These are phyloP conservation scores for Gymnobelideus leadbeateri DNA, from an alignment of 2,113 vertebrate species.

Conservation along the genomic window DNA sequence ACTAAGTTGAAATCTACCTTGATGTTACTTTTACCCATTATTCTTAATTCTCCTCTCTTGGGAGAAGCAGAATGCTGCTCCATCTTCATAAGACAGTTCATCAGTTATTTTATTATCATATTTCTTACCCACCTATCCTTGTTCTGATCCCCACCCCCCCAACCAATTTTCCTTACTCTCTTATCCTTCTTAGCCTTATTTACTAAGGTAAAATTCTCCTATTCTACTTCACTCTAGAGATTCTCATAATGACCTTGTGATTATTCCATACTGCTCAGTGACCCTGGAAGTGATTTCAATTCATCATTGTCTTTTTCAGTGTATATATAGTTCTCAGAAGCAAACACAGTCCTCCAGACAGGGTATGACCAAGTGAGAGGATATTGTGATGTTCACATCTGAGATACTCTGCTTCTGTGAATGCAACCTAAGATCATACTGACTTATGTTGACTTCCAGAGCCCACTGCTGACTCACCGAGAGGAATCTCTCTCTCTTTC, in stretches of 20 bases:
- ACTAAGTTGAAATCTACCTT: not conserved
- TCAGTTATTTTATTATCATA: not conserved
- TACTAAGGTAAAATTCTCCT: not conserved
- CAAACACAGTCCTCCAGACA: not conserved
- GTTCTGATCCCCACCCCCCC: not conserved
- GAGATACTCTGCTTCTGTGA: not conserved
- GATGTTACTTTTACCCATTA: not conserved
- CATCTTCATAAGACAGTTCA: not conserved
- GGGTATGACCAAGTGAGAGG: not conserved
- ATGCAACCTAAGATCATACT: not conserved
- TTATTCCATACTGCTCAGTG: not conserved
- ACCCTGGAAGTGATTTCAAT: not conserved
- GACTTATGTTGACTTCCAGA: not conserved
- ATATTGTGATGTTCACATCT: not conserved
- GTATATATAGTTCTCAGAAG: not conserved
- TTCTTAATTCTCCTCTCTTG: not conserved
- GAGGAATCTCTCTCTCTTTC: no score
- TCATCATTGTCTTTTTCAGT: not conserved
- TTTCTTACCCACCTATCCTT: not conserved
- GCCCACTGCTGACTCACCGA: not conserved
- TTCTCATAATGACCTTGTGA: not conserved
- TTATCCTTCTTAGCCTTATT: not conserved
- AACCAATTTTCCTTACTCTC: not conserved
- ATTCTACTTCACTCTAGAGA: not conserved
- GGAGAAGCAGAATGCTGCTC: not conserved